Evolutionary conservation across 1,140 invertebrate species (phyloP), one percentile per base, ranked within the genome.

Genomic region (Druon quercuslanigerum): DNA sequence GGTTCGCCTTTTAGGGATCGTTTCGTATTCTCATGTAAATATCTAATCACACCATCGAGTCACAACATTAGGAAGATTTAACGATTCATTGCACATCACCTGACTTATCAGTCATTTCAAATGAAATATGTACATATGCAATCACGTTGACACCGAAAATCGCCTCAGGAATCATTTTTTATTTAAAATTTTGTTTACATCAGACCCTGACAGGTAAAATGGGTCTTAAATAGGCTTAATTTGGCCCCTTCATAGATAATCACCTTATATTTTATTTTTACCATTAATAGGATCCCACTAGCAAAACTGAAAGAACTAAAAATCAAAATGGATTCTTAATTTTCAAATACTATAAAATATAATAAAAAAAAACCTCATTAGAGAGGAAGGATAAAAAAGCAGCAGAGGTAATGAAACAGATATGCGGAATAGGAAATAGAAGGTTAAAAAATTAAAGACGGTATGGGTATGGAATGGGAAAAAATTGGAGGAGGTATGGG

Each of bases 11-110:
- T 66, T 66, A 66, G 60, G 60, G 60, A 66, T 40, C 60, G 40
- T 40, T 66, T 66, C 60, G 60, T 33, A 40, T 66, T 66, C 25
- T 40, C 46, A 66, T 66, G 60, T 66, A 66, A 66, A 66, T 66
- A 66, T n/a, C 25, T 66, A 66, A 66, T 66, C 60, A 66, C 14
- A 66, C 60, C 33, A 16, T 40, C 20, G 14, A 66, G 60, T 66
- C 60, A 66, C 60, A 66, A 66, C 60, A 66, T 66, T 66, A 66
- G 60, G 40, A 16, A 66, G 25, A 66, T 66, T 66, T 66, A 66
- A 66, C 60, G 60, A 66, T 66, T 66, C 60, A 66, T 66, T 66
- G 60, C 60, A 66, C 13, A 25, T 66, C 57, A 66, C 57, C 57
- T 66, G 57, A 66, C 20, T 66, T 66, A 33, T 33, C 57, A 66